Conservation (phyloP, 1,140 invertebrate species). For the Zaprionus camerounensis region DNA sequence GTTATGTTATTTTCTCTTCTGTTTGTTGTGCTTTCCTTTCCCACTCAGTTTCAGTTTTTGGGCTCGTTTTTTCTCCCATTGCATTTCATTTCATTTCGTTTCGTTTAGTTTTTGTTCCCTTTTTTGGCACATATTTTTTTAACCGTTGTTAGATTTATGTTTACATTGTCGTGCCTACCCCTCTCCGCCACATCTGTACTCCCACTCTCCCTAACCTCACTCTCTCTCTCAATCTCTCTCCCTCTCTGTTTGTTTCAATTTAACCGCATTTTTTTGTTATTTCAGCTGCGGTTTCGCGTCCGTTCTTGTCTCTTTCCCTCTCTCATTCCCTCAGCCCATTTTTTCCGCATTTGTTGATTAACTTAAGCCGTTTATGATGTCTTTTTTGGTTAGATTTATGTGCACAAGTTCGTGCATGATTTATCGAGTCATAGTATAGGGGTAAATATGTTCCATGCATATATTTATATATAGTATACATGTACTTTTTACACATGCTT, state of each 20-base stretch:
- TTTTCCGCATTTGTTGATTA: slow-evolving; percentile 62
- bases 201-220: background rate
- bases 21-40: slow-evolving; percentile 5
- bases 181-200: no score
- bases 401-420: slow-evolving; percentile 12
- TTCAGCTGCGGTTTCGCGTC: background rate
- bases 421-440: slow-evolving; percentile 1
- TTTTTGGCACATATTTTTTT: slow-evolving; percentile 36
- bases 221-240: background rate
- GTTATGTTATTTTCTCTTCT: background rate
- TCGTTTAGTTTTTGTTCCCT: slow-evolving; percentile 45
- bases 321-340: background rate
- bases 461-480: background rate
- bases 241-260: slow-evolving; percentile 58
- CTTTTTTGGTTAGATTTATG: slow-evolving; percentile 33
- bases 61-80: background rate
- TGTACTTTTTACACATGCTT: background rate
- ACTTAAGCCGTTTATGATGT: slow-evolving; percentile 46
- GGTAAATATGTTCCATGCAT: background rate
- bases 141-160: slow-evolving; percentile 67
- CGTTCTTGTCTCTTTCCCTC: background rate
- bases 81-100: background rate
- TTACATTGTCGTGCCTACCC: background rate
- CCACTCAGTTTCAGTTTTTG: background rate
- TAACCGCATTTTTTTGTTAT: slow-evolving; percentile 23